Evolutionary conservation across 2,113 vertebrate genomes (phyloP), one percentile per base, ranked within the genome.

Genomic region (Calyptommatus sinebrachiatus): DNA sequence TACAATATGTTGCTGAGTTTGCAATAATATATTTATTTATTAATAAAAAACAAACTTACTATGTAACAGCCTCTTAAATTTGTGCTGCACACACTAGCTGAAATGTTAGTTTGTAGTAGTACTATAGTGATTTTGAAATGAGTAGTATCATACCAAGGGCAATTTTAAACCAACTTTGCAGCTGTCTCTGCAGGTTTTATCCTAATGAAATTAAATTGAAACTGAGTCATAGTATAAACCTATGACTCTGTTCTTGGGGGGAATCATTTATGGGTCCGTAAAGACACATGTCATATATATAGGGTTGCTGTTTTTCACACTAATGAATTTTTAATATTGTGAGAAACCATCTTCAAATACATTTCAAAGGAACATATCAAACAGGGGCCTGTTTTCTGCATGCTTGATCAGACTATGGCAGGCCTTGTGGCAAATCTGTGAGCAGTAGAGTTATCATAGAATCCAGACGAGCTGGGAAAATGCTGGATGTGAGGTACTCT

Each of bases 311-410:
- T 72, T 77, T 71, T 67, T 71, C 83, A 9, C 16, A 75, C 68
- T 83, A 82, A 81, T 72, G 79, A 92, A 84, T 5, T 7, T 89
- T 83, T 85, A 90, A 90, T 84, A 88, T 18, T 29, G 45, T 63
- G 83, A 86, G n/a, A 83, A 82, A 28, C 66, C 78, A 8, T 24
- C 67, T 87, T 88, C 24, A 83, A 80, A 83, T 61, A 18, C 3
- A 87, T 87, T 89, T 90, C 63, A 88, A 84, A 90, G 73, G 63
- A 61, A 84, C 65, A 76, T 86, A 2, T 41, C 35, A 41, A 41
- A 41, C 5, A 41, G 35, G 35, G 35, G 35, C 35, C 35, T 41
- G 35, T 5, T 5, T 41, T 41, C 35, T 41, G 35, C 35, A 41
- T 41, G 2, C 35, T 41, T 41, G 35, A 41, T 41, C 35, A 41